These are phyloP conservation scores for Anisognathus igniventris DNA, from an alignment of 2,797 vertebrate genomes.

Conservation along the genomic window DNA sequence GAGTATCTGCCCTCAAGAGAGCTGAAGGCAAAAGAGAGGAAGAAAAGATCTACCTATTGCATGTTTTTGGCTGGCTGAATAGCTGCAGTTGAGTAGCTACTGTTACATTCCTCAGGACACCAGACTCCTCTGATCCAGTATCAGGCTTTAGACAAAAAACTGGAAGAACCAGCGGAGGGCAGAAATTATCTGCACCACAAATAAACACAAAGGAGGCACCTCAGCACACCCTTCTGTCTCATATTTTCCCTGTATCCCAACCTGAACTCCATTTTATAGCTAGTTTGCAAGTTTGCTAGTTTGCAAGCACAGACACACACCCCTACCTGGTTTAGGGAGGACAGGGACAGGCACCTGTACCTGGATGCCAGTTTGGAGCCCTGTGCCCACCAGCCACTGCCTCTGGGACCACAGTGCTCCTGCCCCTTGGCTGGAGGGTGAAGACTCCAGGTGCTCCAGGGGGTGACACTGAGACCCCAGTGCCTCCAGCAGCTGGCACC, in stretches of 20 bases:
- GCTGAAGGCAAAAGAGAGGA: background rate
- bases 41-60: background rate
- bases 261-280: background rate
- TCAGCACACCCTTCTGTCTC: background rate
- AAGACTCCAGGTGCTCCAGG: background rate
- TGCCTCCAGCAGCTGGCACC: background rate
- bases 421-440: background rate
- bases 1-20: background rate
- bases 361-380: rapidly evolving
- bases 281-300: background rate
- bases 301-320: background rate
- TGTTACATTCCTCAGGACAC: background rate
- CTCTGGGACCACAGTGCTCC: background rate
- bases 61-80: background rate
- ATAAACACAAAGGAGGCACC: background rate
- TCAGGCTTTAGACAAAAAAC: background rate
- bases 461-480: background rate
- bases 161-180: background rate
- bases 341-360: rapidly evolving
- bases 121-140: background rate
- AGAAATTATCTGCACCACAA: background rate
- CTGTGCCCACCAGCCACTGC: rapidly evolving
- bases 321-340: background rate
- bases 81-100: background rate
- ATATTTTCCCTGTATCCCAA: background rate